Percentiles rank a stretch among this genome's conserved stretches.
These are phyloP conservation scores for Rhabdomys dilectus DNA, from an alignment of 2,113 vertebrate species.

Conservation along the genomic window DNA sequence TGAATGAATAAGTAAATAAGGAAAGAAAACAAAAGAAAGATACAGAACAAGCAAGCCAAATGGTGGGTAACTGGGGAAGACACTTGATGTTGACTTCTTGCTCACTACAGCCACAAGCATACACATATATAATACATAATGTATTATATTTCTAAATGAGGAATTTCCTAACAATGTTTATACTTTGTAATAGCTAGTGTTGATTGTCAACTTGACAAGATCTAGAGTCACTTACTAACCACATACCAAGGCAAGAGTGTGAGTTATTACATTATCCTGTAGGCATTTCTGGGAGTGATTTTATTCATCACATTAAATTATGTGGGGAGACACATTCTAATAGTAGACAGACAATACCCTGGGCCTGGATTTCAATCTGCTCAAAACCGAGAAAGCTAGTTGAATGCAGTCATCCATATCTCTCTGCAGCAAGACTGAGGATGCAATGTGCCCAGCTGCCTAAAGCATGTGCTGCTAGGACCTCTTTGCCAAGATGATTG, in stretches of 20 bases:
- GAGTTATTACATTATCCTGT: not conserved
- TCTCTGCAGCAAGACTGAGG: not conserved
- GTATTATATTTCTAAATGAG: not conserved
- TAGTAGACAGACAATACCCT: not conserved
- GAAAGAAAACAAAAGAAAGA: not conserved
- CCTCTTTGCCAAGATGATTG: too few species aligned
- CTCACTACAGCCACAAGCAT: not conserved
- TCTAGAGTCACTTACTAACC: not conserved
- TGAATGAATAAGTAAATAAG: not conserved
- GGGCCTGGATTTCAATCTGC: too few species aligned
- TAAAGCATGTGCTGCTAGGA: not conserved
- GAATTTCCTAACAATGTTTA: not conserved
- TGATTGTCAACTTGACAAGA: not conserved
- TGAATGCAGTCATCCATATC: not conserved
- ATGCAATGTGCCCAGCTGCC: not conserved
- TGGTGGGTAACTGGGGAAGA: not conserved
- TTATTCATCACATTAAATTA: not conserved
- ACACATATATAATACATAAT: not conserved
- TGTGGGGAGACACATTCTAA: not conserved
- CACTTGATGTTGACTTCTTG: not conserved
- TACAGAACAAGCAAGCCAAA: not conserved
- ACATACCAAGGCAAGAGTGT: not conserved
- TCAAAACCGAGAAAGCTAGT: not conserved
- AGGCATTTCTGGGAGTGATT: not conserved
- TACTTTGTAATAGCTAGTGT: not conserved